These are phyloP conservation scores for Anolis carolinensis DNA, from an alignment of 2,113 vertebrate species.

Conservation along the genomic window DNA sequence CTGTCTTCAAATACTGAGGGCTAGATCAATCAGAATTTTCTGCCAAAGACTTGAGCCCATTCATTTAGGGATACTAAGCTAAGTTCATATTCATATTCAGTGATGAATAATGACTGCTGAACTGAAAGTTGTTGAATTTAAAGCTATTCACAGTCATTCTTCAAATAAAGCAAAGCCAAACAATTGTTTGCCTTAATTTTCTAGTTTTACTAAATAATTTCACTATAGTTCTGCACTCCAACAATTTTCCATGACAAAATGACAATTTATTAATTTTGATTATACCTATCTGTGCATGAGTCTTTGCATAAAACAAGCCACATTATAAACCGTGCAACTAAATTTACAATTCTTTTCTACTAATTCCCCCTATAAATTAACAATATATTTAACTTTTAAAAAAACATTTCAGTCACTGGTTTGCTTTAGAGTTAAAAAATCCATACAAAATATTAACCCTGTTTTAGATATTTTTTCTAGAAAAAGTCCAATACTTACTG, in stretches of 20 bases:
- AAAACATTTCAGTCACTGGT: neutral
- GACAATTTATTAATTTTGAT: too few species aligned
- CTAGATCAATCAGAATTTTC: neutral
- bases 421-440: neutral
- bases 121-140: neutral
- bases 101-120: neutral
- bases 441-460: neutral
- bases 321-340: neutral
- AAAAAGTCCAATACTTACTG: constrained; percentile 82
- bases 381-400: neutral
- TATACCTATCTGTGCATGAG: neutral
- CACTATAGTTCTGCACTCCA: neutral
- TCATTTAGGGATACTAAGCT: neutral
- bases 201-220: neutral
- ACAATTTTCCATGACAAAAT: neutral
- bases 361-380: neutral
- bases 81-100: neutral
- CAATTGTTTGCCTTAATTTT: neutral
- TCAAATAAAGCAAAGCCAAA: neutral
- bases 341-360: neutral
- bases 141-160: neutral
- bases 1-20: neutral
- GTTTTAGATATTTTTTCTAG: rapidly evolving
- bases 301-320: neutral
- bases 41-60: neutral